Evolutionary conservation across 2,113 vertebrate genomes (phyloP).

Genomic region (Kobus ellipsiprymnus): DNA sequence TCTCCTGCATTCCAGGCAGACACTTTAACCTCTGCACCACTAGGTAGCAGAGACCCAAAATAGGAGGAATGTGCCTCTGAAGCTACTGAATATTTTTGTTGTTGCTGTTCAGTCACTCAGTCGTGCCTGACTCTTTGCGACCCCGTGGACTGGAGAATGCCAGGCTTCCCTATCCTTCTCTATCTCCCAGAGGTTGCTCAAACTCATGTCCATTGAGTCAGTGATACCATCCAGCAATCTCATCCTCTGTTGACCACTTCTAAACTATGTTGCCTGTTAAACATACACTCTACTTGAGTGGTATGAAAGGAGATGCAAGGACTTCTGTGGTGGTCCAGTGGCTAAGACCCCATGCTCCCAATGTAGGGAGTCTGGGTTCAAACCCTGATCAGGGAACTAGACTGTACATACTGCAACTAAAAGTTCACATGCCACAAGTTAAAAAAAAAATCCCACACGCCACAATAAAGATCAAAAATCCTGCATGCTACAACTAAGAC

Average conservation of each 20-base stretch:
- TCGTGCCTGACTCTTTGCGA: accelerated
- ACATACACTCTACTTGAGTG: background rate
- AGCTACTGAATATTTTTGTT: background rate
- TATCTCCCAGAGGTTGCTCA: background rate
- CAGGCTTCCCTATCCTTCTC: background rate
- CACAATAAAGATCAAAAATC: background rate
- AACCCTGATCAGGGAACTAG: background rate
- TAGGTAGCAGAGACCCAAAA: background rate
- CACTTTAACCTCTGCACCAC: too few relatives aligned
- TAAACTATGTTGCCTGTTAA: background rate
- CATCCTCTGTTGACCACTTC: background rate
- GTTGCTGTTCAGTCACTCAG: background rate
- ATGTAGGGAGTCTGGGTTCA: background rate
- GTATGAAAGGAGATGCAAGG: background rate
- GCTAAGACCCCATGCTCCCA: background rate
- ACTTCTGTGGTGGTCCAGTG: background rate
- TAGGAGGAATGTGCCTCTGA: background rate
- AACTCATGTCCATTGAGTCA: background rate
- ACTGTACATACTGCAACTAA: background rate
- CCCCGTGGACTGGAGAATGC: background rate
- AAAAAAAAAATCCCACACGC: background rate
- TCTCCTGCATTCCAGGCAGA: too few relatives aligned
- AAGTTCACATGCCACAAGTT: background rate
- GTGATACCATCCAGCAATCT: background rate
- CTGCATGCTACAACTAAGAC: background rate